Base-by-base conservation (phyloP, 1,140 invertebrate genomes). In the Drosophila nigrodunni region DNA sequence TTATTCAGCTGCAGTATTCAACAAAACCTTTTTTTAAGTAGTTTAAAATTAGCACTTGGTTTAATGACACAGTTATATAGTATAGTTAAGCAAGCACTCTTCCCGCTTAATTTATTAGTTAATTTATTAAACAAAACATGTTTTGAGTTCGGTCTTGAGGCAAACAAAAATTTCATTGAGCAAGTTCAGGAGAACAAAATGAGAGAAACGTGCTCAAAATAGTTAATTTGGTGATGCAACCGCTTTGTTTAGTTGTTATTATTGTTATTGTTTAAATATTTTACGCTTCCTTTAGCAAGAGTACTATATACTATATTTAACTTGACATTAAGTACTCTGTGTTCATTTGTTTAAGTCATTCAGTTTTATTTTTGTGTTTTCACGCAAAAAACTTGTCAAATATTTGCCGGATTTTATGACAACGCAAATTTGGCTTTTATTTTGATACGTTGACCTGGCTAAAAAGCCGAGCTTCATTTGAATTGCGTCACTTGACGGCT, bases 191-290 rank as follows among this genome's bases (percentile, higher is more conserved):
- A 46, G 39, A 76, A 54, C 47, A 47, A 61, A 68, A 59, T 74
- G 60, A 44, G 64, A 57, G 59, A 41, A 68, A 87, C 82, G 82
- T 87, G 82, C 50, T 59, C 18, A 13, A 71, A 79, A 88, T 87
- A 9, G 54, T 34, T 54, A 74, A 61, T 3, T 11, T 18, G 41
- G 8, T 68, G 49, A 61, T 73, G 41, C 65, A 68, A 61, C 25
- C 25, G 6, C 18, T 30, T 30, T 30, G 25, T 10, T 58, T 21
- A 21, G 7, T 41, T 58, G 41, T 35, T 18, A 43, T 13, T 21
- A 11, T n/a, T 8, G 15, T 34, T 49, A 62, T 62, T 18, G 35
- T 39, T 62, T 50, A 11, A 30, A 13, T 46, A 18, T 60, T 13
- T 47, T 34, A 30, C 46, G 18, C 47, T 64, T 64, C 61, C 62